These are phyloP conservation scores for Miltochrista miniata DNA, from an alignment of 2,888 invertebrate genomes.

Conservation along the genomic window DNA sequence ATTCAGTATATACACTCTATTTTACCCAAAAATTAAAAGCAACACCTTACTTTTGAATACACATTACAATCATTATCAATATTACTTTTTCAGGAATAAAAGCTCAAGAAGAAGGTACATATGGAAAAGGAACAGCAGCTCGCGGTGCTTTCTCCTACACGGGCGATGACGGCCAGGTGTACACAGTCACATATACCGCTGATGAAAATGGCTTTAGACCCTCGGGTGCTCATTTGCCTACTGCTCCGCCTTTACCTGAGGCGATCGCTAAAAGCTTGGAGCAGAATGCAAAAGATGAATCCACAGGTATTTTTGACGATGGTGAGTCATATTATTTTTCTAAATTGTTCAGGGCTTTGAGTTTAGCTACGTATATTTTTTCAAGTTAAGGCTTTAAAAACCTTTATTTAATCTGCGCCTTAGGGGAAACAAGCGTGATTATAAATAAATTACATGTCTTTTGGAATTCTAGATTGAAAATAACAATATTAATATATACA, in stretches of 20 bases:
- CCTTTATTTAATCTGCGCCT: no score
- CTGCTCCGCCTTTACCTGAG: conserved; percentile 83
- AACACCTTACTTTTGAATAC: neutral
- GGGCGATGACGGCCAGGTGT: conserved; percentile 82
- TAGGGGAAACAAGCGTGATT: no score
- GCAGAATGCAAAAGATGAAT: conserved; percentile 76
- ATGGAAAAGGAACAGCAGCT: conserved; percentile 62
- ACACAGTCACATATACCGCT: conserved; percentile 81
- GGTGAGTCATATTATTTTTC: no score
- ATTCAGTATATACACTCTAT: no score
- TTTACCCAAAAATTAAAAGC: no score
- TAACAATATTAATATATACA: no score
- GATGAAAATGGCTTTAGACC: conserved; percentile 84
- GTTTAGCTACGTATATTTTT: no score
- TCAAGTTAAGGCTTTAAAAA: no score
- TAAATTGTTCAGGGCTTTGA: no score
- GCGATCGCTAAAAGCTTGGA: conserved; percentile 78
- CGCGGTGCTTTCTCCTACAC: conserved; percentile 83
- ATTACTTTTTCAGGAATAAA: conserved; percentile 70
- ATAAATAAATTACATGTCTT: no score
- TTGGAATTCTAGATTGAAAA: no score
- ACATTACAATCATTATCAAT: neutral
- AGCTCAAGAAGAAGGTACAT: conserved; percentile 73
- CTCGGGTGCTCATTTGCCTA: conserved; percentile 82
- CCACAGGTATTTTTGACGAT: conserved; percentile 76